These are phyloP conservation scores for Drosophila nigricruria DNA, from an alignment of 2,888 invertebrate genomes.

Conservation along the genomic window DNA sequence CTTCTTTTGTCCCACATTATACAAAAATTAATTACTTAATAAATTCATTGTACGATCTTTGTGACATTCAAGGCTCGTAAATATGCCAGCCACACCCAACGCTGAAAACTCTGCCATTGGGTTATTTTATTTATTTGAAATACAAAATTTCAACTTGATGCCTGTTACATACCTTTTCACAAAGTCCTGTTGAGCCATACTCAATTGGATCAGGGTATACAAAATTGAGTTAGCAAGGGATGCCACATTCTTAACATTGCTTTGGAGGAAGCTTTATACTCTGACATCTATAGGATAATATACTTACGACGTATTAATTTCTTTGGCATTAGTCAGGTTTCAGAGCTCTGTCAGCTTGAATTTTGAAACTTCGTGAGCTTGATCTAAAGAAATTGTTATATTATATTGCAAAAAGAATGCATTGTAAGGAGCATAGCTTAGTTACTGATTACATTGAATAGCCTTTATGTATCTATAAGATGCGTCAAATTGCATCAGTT, in stretches of 20 bases:
- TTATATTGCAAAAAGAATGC: too few relatives aligned
- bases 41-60: neutral
- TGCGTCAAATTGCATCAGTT: neutral
- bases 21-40: neutral
- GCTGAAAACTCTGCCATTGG: neutral
- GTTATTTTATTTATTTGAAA: too few relatives aligned
- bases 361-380: neutral
- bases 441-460: too few relatives aligned
- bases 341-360: neutral
- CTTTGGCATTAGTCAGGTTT: neutral
- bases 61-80: neutral
- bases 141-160: too few relatives aligned
- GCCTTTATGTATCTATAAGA: too few relatives aligned
- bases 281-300: slow-evolving; percentile 3
- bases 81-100: neutral
- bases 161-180: neutral
- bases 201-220: neutral
- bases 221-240: neutral
- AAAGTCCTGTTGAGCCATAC: neutral
- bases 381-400: neutral
- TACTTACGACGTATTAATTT: neutral
- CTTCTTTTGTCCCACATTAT: neutral
- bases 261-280: neutral
- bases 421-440: too few relatives aligned
- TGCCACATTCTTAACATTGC: slow-evolving; percentile 4